Base-by-base conservation (phyloP, 2,113 vertebrate species). In the Podiceps cristatus region DNA sequence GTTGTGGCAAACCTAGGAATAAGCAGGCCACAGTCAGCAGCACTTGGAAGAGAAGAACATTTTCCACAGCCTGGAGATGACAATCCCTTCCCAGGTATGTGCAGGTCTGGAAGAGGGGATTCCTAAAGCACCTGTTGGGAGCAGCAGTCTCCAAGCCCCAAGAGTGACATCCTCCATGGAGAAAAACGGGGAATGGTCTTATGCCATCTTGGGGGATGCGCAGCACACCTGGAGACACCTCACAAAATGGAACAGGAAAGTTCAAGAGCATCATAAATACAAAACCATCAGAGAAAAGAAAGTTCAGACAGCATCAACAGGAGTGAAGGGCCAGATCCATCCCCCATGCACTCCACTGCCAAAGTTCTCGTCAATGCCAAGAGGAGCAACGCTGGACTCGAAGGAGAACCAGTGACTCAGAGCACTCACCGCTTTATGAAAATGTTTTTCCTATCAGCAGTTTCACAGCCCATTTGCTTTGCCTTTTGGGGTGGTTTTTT, bases 401-500 rank as follows among this genome's bases (percentile, higher is more conserved):
- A 73, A 93, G 60, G 29, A 71, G 68, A 78, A 40, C n/a, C n/a
- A 83, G 68, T 73, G 63, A 87, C 80, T 80, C 76, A 27, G 72
- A 94, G 45, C 29, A 17, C 76, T 77, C 73, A 5, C 31, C 1
- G 5, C 76, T 89, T 79, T 59, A 44, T 91, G 59, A 94, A 87
- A 94, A 86, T 59, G 49, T 91, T 84, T 69, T 64, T 68, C 45
- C 67, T 58, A 40, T 88, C 87, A 94, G 93, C 87, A 91, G n/a
- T 91, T 96, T 89, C 76, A 93, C 72, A 69, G 92, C 28, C 72
- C n/a, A 80, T 86, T 89, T 91, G 73, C 72, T 91, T 86, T 91
- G 87, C 76, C 60, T 94, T 92, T 94, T 73, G 62, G 67, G 76
- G 59, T 91, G 72, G 4, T 25, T 67, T 83, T 74, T 50, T 53